These are phyloP conservation scores for Menidia beryllina DNA, from an alignment of 2,113 vertebrate species.

Conservation along the genomic window DNA sequence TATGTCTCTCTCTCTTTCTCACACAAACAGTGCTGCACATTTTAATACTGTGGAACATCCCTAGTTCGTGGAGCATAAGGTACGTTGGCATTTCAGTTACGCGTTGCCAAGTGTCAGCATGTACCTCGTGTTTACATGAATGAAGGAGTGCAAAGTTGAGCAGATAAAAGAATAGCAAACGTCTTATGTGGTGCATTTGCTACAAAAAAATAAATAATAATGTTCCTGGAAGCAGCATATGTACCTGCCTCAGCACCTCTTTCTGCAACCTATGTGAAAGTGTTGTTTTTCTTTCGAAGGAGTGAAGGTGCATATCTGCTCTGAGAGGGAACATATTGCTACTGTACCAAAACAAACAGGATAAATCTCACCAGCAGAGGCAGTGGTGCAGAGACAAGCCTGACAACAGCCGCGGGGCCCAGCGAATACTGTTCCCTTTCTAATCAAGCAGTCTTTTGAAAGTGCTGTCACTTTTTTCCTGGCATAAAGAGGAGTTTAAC, in stretches of 20 bases:
- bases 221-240: slow-evolving; percentile 39
- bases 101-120: slow-evolving; percentile 36
- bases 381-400: slow-evolving; percentile 65
- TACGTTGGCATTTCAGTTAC: slow-evolving; percentile 12
- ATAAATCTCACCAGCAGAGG: slow-evolving; percentile 75
- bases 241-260: slow-evolving; percentile 33
- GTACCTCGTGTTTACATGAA: slow-evolving; percentile 54
- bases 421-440: slow-evolving; percentile 52
- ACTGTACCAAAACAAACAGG: slow-evolving; percentile 77
- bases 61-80: slow-evolving; percentile 21
- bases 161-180: slow-evolving; percentile 47
- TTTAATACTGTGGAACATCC: background rate
- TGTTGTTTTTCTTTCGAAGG: slow-evolving; percentile 58
- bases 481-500: slow-evolving; percentile 31
- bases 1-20: background rate
- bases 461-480: slow-evolving; percentile 58
- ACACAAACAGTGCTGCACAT: slow-evolving; percentile 8
- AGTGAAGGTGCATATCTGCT: slow-evolving; percentile 68
- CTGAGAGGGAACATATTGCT: slow-evolving; percentile 62
- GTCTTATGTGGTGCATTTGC: slow-evolving; percentile 42
- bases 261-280: slow-evolving; percentile 48
- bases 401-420: slow-evolving; percentile 75
- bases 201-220: slow-evolving; percentile 25
- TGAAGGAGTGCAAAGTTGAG: slow-evolving; percentile 57
- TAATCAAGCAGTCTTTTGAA: slow-evolving; percentile 75